These are phyloP conservation scores for Autographa pulchrina DNA, from an alignment of 2,888 invertebrate species.

Conservation along the genomic window DNA sequence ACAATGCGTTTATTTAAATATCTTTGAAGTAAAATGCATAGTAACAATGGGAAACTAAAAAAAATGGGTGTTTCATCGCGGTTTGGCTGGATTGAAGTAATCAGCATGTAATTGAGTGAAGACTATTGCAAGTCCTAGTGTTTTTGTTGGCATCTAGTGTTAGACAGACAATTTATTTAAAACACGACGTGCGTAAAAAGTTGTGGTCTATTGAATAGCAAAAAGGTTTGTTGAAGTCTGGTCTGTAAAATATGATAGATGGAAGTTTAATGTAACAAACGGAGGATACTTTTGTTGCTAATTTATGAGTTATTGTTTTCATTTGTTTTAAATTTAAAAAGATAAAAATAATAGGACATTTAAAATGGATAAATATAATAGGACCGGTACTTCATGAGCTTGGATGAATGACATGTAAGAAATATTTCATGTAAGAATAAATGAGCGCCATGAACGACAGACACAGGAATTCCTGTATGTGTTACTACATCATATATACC, in stretches of 20 bases:
- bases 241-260: background rate
- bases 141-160: slow-evolving; percentile 43
- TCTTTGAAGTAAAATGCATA: slow-evolving; percentile 17
- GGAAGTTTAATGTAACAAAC: background rate
- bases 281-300: background rate
- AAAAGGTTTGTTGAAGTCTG: slow-evolving; percentile 7
- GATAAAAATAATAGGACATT: too few species aligned
- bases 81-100: slow-evolving; percentile 42
- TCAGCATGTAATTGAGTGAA: slow-evolving; percentile 40
- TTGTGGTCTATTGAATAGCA: slow-evolving; percentile 25
- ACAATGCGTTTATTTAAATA: slow-evolving; percentile 33
- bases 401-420: background rate
- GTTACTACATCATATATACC: too few species aligned
- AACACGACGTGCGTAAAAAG: slow-evolving; percentile 40
- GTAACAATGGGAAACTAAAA: slow-evolving; percentile 15
- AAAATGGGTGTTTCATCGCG: slow-evolving; percentile 30
- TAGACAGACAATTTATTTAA: slow-evolving; percentile 33
- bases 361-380: background rate
- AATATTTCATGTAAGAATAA: too few species aligned
- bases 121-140: slow-evolving; percentile 36
- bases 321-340: background rate
- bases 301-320: background rate
- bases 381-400: background rate
- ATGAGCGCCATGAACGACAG: too few species aligned
- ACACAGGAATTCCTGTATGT: too few species aligned